Base-by-base conservation (phyloP, 2,888 invertebrate genomes). In the Diaprepes abbreviatus region DNA sequence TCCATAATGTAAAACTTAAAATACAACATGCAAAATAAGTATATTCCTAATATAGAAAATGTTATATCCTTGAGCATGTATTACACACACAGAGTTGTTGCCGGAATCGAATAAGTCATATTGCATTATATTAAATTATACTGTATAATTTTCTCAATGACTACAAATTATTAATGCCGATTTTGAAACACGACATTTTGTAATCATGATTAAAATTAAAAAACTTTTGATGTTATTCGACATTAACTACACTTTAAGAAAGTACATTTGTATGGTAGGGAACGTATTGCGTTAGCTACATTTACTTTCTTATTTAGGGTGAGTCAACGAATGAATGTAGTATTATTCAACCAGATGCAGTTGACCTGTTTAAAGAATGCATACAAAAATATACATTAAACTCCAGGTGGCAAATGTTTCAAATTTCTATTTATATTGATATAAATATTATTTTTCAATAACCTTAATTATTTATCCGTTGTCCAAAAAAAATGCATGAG, bases 81-180 rank as follows among this genome's bases (percentile, higher is more conserved):
- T 69, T 69, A 65, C 55, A 58, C 55, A 58, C 52, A 55, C 40
- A 54, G 38, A 50, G 68, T 54, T 54, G 63, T 45, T 59, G 65
- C 70, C 54, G 62, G 62, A 68, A 63, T 62, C 45, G 62, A 40
- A 52, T 45, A 50, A 60, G 60, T 64, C 64, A 66, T 65, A 66
- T 70, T 70, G 70, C 70, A 66, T 66, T 70, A 66, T 70, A 65
- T 64, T 64, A 66, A 70, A 70, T 70, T 70, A 70, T 65, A 70
- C 66, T 21, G 65, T 70, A 70, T 70, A 70, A 70, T 70, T 70
- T 63, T 58, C 63, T 50, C 59, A 65, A 69, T 69, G 69, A 69
- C 63, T 69, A 69, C 69, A 69, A 69, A 69, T 69, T 69, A 66
- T 64, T 64, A 59, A 69, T 57, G 69, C 48, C 50, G 63, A 68